Percentiles rank a stretch among this genome's conserved stretches.
These are phyloP conservation scores for Acinonyx jubatus DNA, from an alignment of 2,113 vertebrate species.

Conservation along the genomic window DNA sequence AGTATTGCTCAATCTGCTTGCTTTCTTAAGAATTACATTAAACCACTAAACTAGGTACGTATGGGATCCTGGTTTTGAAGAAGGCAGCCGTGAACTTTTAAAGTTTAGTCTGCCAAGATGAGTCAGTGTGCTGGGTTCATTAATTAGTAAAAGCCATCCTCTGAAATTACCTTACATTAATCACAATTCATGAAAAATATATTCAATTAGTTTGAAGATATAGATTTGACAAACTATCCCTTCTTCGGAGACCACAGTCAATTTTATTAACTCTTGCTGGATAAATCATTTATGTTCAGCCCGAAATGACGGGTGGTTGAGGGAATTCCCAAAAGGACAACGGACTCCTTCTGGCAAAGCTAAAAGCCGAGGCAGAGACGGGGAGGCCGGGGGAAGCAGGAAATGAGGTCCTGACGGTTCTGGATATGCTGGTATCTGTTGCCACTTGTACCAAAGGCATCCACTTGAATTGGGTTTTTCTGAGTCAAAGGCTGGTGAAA, in stretches of 20 bases:
- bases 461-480: not conserved
- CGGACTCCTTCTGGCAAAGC: not conserved
- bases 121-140: constrained; percentile 59
- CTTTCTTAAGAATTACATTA: constrained; percentile 55
- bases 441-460: not conserved
- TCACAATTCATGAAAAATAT: constrained; percentile 64
- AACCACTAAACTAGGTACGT: not conserved
- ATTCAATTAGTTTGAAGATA: constrained; percentile 57
- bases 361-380: not conserved
- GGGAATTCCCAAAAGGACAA: constrained; percentile 41
- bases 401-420: not conserved
- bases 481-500: not conserved
- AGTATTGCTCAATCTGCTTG: constrained; percentile 51
- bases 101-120: not conserved
- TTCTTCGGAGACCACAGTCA: constrained; percentile 39
- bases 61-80: constrained; percentile 10
- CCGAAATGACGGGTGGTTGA: not conserved
- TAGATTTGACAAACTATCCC: constrained; percentile 54
- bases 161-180: constrained; percentile 60
- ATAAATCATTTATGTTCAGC: constrained; percentile 36
- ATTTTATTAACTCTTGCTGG: constrained; percentile 60
- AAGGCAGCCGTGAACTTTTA: not conserved
- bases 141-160: constrained; percentile 61
- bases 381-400: not conserved
- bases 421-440: constrained; percentile 24